These are phyloP conservation scores for Erpornis zantholeuca DNA, from an alignment of 2,113 vertebrate species.

Conservation along the genomic window DNA sequence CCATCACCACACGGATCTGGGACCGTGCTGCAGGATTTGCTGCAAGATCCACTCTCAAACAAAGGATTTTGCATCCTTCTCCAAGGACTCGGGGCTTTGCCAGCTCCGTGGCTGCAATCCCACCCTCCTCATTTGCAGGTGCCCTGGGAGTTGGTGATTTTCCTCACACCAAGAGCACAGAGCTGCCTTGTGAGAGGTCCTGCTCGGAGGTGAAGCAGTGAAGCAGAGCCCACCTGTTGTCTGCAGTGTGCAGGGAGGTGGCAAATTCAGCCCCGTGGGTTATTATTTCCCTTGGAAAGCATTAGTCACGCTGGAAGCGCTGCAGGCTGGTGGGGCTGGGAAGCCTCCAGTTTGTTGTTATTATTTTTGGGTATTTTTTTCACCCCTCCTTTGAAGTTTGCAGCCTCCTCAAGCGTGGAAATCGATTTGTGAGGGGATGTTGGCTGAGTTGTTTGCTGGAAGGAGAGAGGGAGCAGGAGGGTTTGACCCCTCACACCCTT, in stretches of 20 bases:
- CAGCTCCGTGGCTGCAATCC: neutral
- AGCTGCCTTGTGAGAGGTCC: neutral
- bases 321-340: constrained; percentile 2
- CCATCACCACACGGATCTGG: neutral
- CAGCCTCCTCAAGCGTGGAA: neutral
- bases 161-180: rapidly evolving
- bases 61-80: neutral
- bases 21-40: neutral
- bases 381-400: constrained; percentile 43
- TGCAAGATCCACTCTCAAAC: neutral
- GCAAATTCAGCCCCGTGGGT: neutral
- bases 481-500: neutral
- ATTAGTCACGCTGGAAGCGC: constrained; percentile 29
- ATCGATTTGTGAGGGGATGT: neutral
- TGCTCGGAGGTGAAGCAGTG: neutral
- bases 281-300: neutral
- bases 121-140: neutral
- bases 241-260: neutral
- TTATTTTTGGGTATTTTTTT: neutral
- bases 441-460: neutral
- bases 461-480: neutral
- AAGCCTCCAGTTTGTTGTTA: neutral
- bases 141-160: neutral
- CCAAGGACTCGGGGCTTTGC: neutral
- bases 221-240: constrained; percentile 32